Base-by-base conservation (phyloP, 2,797 vertebrate genomes). In the Adrianichthys oophorus region DNA sequence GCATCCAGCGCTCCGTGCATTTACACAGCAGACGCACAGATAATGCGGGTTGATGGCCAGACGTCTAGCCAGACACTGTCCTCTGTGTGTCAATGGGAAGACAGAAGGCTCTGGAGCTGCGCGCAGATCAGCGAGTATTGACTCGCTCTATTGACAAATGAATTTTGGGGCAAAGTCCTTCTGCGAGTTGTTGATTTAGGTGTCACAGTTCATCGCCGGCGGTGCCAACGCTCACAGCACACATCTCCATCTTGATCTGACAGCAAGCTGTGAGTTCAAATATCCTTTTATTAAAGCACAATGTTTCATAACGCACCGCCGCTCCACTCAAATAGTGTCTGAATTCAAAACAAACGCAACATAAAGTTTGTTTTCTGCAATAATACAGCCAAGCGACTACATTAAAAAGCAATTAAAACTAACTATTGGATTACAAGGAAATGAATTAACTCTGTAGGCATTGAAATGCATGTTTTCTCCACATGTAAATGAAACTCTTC, bases 91-190 rank as follows among this genome's bases (percentile, higher is more conserved):
- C 76, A 81, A 73, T 57, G 79, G 84, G 80, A 29, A 82, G 85
- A 90, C 87, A 89, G 90, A 85, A 73, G 87, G 87, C 82, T 82
- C 79, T 56, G 68, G 82, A 89, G 84, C 81, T 85, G 86, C 74
- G 70, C 84, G 79, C 85, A 90, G 89, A 91, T 92, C 88, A 90
- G 63, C 88, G 66, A 83, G 60, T 92, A 91, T 92, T 91, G 91
- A 93, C 91, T 91, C 87, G 89, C 85, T 85, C 81, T 93, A 91
- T 93, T 93, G 91, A 92, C 92, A 92, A 72, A 90, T 85, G 91
- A 92, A 91, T 93, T 91, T 92, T 70, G 82, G 84, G 88, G 85
- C 89, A 91, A 90, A 92, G 92, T 91, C 92, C 85, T 89, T 89
- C 90, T 90, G 85, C 88, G 89, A 90, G 88, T 82, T 92, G 91